Percentiles rank a stretch among this genome's conserved stretches.
These are phyloP conservation scores for Imbricaverruca yamaguchii DNA, from an alignment of 2,888 invertebrate species.

Conservation along the genomic window DNA sequence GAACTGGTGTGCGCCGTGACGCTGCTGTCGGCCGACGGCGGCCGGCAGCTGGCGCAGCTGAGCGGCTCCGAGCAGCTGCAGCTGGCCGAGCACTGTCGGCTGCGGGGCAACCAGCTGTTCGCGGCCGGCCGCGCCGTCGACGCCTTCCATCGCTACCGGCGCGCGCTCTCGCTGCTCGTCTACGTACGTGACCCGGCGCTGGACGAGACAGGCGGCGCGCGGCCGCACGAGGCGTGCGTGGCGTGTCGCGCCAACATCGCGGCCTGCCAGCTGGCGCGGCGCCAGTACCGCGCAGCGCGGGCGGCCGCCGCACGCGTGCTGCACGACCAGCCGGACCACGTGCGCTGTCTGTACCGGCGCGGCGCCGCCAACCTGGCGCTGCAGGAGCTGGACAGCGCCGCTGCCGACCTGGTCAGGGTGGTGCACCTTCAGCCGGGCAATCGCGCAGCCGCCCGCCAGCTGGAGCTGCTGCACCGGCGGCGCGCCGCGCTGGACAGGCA, in stretches of 20 bases:
- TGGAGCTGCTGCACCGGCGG: background rate
- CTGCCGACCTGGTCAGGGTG: background rate
- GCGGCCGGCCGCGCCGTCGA: conserved; percentile 54
- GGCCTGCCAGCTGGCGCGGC: conserved; percentile 63
- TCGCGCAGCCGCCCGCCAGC: background rate
- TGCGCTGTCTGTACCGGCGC: conserved; percentile 49
- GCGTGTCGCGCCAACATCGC: conserved; percentile 74
- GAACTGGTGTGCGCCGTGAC: background rate
- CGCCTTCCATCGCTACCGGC: conserved; percentile 65
- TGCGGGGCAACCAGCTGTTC: conserved; percentile 53
- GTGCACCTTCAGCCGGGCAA: background rate
- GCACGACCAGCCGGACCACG: conserved; percentile 42
- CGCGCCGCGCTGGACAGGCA: background rate
- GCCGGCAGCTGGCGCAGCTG: background rate
- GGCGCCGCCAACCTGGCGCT: conserved; percentile 44
- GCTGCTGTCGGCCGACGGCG: background rate
- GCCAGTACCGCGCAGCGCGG: conserved; percentile 58
- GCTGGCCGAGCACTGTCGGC: background rate
- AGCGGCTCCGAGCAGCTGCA: background rate
- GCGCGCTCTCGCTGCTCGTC: conserved; percentile 63
- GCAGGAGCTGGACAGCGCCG: conserved; percentile 28
- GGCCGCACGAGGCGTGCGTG: conserved; percentile 46
- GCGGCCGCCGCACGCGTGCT: conserved; percentile 52
- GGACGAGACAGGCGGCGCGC: conserved; percentile 45
- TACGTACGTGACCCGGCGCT: conserved; percentile 35